Evolutionary conservation across 2,888 invertebrate genomes (phyloP).

Genomic region (Osmoderma eremita): DNA sequence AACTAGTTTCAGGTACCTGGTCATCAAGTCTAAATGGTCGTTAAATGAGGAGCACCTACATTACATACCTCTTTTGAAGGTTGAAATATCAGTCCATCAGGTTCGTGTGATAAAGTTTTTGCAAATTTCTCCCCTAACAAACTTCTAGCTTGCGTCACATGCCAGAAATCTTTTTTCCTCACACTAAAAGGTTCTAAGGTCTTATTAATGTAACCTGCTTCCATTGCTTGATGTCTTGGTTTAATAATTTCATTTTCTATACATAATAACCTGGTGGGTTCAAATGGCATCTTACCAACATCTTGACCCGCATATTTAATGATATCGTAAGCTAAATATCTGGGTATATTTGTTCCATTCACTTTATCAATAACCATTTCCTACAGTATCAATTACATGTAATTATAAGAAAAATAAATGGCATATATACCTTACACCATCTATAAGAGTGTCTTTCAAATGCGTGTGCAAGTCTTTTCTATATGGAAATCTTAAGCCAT

Average conservation of each 20-base stretch:
- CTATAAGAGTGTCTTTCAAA: conserved; percentile 84
- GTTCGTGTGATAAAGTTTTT: conserved; percentile 87
- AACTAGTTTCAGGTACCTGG: no score
- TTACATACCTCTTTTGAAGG: conserved; percentile 79
- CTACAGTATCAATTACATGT: conserved; percentile 65
- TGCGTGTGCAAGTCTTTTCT: conserved; percentile 77
- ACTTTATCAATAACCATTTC: conserved; percentile 97
- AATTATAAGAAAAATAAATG: conserved; percentile 16
- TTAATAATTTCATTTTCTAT: conserved; percentile 80
- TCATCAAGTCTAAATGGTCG: no score
- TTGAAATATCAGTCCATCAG: conserved; percentile 98
- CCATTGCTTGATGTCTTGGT: conserved; percentile 80
- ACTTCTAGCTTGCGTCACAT: conserved; percentile 75
- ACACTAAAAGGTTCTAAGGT: conserved; percentile 89
- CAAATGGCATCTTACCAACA: conserved; percentile 81
- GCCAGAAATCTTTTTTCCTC: conserved; percentile 92
- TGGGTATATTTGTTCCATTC: conserved; percentile 77
- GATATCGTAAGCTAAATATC: conserved; percentile 96
- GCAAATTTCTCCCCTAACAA: conserved; percentile 87
- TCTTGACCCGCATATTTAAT: conserved; percentile 83
- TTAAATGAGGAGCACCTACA: no score
- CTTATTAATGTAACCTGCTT: conserved; percentile 78
- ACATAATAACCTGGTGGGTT: conserved; percentile 77
- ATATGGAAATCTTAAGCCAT: conserved; percentile 81
- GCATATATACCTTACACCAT: conserved; percentile 78